Evolutionary conservation across 1,140 invertebrate species (phyloP), one percentile per base, ranked within the genome.

Genomic region (Lepidurus arcticus): DNA sequence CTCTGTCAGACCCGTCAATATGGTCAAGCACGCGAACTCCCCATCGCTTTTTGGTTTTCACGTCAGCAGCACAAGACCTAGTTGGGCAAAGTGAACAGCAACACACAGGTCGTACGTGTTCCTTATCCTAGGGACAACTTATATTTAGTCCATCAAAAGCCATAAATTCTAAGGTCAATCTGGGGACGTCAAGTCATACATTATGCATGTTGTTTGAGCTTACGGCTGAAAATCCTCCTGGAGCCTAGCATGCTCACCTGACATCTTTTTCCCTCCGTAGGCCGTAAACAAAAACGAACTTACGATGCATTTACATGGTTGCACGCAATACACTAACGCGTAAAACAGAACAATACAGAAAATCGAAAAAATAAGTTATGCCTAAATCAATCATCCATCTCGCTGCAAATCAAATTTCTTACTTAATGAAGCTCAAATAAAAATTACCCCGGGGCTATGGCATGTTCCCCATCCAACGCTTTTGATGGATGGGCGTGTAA

Each of bases 401-500:
- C 21, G 53, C 53, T n/a, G 16, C 16, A 65, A 65, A 65, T 65
- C 53, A 65, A 65, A 65, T 65, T 65, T 65, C 53, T 21, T 9
- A 21, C 9, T 65, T n/a, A 65, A 65, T 65, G 53, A 4, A 7
- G 9, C 53, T 21, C 21, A 65, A 65, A 65, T 7, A 65, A 65
- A 65, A 65, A 5, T 65, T n/a, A 13, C 21, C 6, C 53, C 13
- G 53, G n/a, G n/a, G 10, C 5, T 5, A 65, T 16, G 53, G 8
- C 21, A 65, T 21, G 13, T 65, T 65, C 21, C 53, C 53, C 1
- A 47, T 65, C 53, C 53, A 13, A 7, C 6, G 8, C 13, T 65
- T 13, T n/a, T 65, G 53, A 65, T n/a, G 53, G 53, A 65, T 65
- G 53, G 53, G 53, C 53, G 53, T 65, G 53, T 65, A 65, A 65